phyloP scores from a whole-genome alignment of 2,797 vertebrate genomes.

The Syngnathus rostellatus region DNA sequence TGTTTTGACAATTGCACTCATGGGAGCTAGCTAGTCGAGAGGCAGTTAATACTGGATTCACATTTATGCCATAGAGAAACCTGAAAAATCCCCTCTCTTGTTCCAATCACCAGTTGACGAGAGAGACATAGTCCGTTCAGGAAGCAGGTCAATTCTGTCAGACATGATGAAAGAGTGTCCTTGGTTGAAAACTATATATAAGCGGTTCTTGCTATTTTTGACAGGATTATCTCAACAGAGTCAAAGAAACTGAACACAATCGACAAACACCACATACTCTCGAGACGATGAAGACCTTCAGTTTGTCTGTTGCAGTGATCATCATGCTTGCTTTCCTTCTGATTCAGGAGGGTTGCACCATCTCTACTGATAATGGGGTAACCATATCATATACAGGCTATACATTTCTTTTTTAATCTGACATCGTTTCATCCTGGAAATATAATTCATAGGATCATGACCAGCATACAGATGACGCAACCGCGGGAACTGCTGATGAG shows the following conservation, averaged over 20 bases:
- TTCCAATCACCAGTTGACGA: neutral
- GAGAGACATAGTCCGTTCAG: neutral
- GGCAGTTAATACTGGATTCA: neutral
- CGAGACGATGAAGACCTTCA: neutral
- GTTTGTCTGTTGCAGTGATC: neutral
- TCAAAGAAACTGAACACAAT: neutral
- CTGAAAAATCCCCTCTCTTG: neutral
- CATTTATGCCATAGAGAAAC: neutral
- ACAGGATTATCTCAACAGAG: neutral
- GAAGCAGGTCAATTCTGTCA: neutral
- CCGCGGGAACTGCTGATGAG: neutral
- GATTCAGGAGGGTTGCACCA: neutral
- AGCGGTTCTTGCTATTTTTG: neutral
- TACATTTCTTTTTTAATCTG: neutral
- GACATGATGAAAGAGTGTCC: neutral
- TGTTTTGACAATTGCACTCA: neutral
- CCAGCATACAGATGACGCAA: neutral
- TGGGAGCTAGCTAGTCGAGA: neutral
- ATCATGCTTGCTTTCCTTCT: neutral
- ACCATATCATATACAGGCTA: neutral
- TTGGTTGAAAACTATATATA: neutral
- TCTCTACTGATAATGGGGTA: neutral
- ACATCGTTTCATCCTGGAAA: neutral
- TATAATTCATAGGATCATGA: neutral
- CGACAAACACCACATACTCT: neutral